A percentile compares a stretch with the other conserved stretches of the same genome.
These are phyloP conservation scores for Sebastes aleutianus DNA, from an alignment of 2,797 vertebrate genomes.

Conservation along the genomic window DNA sequence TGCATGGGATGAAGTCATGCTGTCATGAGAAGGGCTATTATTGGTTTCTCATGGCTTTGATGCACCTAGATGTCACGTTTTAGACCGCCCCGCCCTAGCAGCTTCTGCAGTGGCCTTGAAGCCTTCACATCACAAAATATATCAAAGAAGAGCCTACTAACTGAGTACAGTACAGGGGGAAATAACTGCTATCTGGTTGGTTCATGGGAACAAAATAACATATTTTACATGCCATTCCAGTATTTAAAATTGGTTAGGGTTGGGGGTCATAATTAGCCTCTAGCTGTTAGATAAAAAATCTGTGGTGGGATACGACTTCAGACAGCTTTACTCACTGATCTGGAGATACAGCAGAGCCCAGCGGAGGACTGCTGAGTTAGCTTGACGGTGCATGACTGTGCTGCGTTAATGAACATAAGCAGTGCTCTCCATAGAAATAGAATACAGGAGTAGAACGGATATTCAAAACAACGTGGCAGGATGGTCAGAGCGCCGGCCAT, in stretches of 20 bases:
- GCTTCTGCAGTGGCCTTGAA: background rate
- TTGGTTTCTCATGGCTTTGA: slow-evolving; percentile 8
- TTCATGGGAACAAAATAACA: background rate
- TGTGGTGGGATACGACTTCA: background rate
- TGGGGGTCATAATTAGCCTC: background rate
- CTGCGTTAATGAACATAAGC: background rate
- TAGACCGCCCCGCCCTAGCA: background rate
- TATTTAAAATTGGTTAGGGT: background rate
- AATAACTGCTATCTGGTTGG: background rate
- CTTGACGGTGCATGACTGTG: background rate
- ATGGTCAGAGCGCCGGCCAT: accelerated
- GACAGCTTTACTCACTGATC: background rate
- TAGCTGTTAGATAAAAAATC: background rate
- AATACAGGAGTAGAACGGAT: background rate
- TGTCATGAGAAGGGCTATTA: slow-evolving; percentile 30
- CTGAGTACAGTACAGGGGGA: background rate
- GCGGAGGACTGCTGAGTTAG: slow-evolving; percentile 2
- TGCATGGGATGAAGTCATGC: slow-evolving; percentile 57
- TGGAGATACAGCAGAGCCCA: slow-evolving; percentile 2
- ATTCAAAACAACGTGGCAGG: background rate
- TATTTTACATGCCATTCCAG: background rate
- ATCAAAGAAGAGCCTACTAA: background rate
- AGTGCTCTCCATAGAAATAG: background rate
- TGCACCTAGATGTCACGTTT: slow-evolving; percentile 21
- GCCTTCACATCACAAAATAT: background rate